These are phyloP conservation scores for Lithobates pipiens DNA, from an alignment of 2,797 vertebrate species.

Conservation along the genomic window DNA sequence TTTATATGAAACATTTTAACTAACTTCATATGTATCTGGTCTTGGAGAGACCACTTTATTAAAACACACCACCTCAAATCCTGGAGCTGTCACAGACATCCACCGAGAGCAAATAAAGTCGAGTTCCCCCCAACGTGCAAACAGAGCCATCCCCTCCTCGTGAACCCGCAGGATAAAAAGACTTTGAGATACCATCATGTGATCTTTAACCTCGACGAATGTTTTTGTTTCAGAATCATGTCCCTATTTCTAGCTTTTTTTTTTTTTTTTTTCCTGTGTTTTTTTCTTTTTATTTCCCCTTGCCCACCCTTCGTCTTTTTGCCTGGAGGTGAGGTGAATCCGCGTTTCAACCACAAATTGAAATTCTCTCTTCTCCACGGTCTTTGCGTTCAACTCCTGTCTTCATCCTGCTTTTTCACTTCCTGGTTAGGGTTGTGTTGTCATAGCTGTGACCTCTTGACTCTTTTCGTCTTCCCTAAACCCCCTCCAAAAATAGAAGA, in stretches of 20 bases:
- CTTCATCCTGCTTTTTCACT: slow-evolving; percentile 66
- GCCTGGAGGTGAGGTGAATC: slow-evolving; percentile 47
- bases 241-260: slow-evolving; percentile 64
- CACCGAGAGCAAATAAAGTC: slow-evolving; percentile 78
- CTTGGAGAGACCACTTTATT: slow-evolving; percentile 75
- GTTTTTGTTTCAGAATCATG: slow-evolving; percentile 73
- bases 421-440: slow-evolving; percentile 75
- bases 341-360: slow-evolving; percentile 23
- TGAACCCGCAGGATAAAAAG: slow-evolving; percentile 77
- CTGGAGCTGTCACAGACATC: slow-evolving; percentile 75
- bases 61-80: slow-evolving; percentile 74
- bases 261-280: slow-evolving; percentile 40
- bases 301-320: slow-evolving; percentile 24
- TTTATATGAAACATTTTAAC: slow-evolving; percentile 75
- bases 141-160: slow-evolving; percentile 71
- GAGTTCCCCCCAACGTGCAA: slow-evolving; percentile 74
- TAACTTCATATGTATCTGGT: slow-evolving; percentile 76
- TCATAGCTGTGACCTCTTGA: slow-evolving; percentile 71
- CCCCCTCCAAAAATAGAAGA: slow-evolving; percentile 30
- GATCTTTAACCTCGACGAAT: slow-evolving; percentile 73
- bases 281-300: slow-evolving; percentile 4
- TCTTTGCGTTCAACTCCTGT: slow-evolving; percentile 61
- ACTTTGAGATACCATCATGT: slow-evolving; percentile 76
- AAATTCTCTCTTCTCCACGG: slow-evolving; percentile 61
- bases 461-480: slow-evolving; percentile 8